Evolutionary conservation across 37 sponge, comb jelly and placozoan species (phyloP), one percentile per base, ranked within the genome.

Genomic region (Cladorhizidae sp.): DNA sequence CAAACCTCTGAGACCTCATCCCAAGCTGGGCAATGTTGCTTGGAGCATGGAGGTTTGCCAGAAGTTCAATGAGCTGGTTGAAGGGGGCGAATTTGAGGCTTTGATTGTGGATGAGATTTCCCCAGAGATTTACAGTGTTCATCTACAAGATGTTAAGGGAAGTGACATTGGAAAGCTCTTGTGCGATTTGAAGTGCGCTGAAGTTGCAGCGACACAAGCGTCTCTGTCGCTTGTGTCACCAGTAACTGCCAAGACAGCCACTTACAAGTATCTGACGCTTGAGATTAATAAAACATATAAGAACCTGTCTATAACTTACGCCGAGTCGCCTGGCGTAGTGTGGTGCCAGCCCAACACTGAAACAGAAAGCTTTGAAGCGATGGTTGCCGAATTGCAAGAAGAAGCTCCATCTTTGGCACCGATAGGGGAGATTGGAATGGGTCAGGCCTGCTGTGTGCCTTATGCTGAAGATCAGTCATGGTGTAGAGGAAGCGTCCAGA

Each of bases 311-410:
- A 71, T 89, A 26, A 59, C 90, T 15, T 40, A 62, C 61, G 75
- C 67, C 1, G 87, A 93, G 62, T 82, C 82, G 12, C 94, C 94
- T 0, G 61, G 42, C 22, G 74, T 71, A 32, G 78, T 93, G n/a
- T 93, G 94, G 94, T 67, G 81, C 32, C 94, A 93, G 33, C 78
- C 82, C 8, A 12, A 72, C 0, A 73, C 40, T 11, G 17, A 72
- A n/a, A 25, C 41, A 11, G 64, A 29, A 0, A 72, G 69, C 25
- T 39, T 93, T 2, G 65, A 77, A 22, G 29, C 23, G 15, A 32
- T 89, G 37, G 61, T 80, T 64, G 64, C 32, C 17, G 40, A 58
- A 6, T 39, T 88, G 55, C 22, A 68, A 38, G 35, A 0, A 1
- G 76, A 59, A 17, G 61, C 33, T 57, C 61, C 62, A 23, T 17